Evolutionary conservation across 2,888 invertebrate species (phyloP), one percentile per base, ranked within the genome.

Genomic region (Macrosoma leucophasiata): DNA sequence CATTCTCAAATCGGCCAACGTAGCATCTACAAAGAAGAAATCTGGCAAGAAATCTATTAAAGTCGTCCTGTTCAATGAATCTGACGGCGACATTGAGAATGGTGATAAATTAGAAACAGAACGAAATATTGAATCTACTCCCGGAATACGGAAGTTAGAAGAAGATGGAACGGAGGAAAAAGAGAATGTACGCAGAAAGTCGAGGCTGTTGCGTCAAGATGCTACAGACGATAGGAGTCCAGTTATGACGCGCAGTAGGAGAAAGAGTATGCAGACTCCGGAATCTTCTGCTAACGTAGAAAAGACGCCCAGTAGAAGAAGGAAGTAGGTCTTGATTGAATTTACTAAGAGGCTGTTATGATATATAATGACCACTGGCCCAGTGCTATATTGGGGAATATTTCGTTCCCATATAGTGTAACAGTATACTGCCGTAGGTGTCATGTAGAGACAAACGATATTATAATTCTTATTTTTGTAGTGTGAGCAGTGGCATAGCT

Each of bases 21-120:
- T 15, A 6, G 22, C 32, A 7, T 50, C 55, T 0, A 47, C 41
- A n/a, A n/a, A n/a, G 2, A 55, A 43, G 5, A 65, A 62, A 41
- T 46, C 63, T 0, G 43, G 39, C n/a, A 66, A 64, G 10, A 76
- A 75, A 31, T 68, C 72, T 1, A 61, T 71, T 14, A 79, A 79
- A 52, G 51, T 70, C 0, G 79, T 81, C 0, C 54, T 79, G 0
- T 81, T 82, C 37, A 50, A 70, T 28, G 47, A 63, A 3, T 53
- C 58, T 0, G 67, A 70, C 27, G 14, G 29, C 0, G 57, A 57
- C 2, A 21, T 33, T 3, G 34, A 44, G 17, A 43, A 46, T 18
- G 29, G 36, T 9, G 29, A 24, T 36, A 51, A 7, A 38, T 39
- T 25, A 3, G 27, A 14, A 24, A 29, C 21, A 23, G 24, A 22